Evolutionary conservation across 2,113 vertebrate genomes (phyloP).

Genomic region (Aythya baeri): DNA sequence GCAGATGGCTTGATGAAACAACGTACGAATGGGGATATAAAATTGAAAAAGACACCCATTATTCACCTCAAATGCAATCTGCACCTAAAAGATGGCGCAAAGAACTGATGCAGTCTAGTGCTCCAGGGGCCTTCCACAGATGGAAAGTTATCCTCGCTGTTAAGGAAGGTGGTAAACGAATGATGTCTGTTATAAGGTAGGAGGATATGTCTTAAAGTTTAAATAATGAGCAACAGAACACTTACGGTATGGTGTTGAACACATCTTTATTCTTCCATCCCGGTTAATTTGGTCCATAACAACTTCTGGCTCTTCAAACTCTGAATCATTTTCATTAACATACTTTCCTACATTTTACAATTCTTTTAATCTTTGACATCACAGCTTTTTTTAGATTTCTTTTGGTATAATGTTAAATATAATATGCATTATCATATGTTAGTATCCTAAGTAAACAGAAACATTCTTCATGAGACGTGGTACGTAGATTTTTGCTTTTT

Average conservation of each 20-base stretch:
- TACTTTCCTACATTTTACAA: background rate
- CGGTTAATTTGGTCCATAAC: background rate
- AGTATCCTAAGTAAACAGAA: background rate
- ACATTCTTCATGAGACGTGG: background rate
- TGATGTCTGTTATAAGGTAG: conserved; percentile 87
- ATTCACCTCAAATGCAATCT: conserved; percentile 83
- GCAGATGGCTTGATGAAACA: conserved; percentile 91
- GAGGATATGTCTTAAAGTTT: conserved; percentile 15
- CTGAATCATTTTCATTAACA: background rate
- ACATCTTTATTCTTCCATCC: background rate
- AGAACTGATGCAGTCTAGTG: conserved; percentile 74
- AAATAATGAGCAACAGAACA: background rate
- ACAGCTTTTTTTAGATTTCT: background rate
- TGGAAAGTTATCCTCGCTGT: conserved; percentile 90
- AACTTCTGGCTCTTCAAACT: background rate
- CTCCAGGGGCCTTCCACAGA: conserved; percentile 89
- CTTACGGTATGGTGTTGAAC: background rate
- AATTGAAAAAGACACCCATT: conserved; percentile 80
- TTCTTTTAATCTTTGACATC: background rate
- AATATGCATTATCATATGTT: rapidly evolving
- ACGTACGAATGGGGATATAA: conserved; percentile 89
- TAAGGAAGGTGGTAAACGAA: conserved; percentile 72
- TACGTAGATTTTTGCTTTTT: background rate
- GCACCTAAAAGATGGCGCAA: conserved; percentile 86
- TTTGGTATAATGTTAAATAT: background rate